These are phyloP conservation scores for Oscheius onirici DNA, from an alignment of 2,888 invertebrate species.

Conservation along the genomic window DNA sequence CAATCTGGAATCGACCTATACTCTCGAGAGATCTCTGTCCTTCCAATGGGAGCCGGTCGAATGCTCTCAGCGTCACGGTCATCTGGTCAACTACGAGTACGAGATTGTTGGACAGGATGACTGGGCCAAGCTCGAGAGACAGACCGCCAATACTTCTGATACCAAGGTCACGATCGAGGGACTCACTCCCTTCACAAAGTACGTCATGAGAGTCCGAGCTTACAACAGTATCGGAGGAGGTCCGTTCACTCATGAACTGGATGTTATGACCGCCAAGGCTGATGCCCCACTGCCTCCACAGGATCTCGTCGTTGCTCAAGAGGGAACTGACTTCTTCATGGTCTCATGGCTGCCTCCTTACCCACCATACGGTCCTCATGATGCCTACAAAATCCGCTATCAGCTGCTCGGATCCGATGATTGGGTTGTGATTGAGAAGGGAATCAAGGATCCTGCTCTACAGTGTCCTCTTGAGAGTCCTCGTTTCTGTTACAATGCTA, in stretches of 20 bases:
- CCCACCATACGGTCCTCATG: constrained; percentile 71
- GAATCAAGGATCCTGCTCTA: constrained; percentile 59
- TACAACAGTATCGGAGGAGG: constrained; percentile 71
- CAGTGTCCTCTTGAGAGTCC: constrained; percentile 66
- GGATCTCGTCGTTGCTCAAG: constrained; percentile 69
- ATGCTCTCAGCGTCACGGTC: constrained; percentile 71
- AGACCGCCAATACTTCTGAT: constrained; percentile 71
- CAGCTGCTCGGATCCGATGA: constrained; percentile 60
- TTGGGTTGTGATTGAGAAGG: constrained; percentile 65
- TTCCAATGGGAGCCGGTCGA: constrained; percentile 69
- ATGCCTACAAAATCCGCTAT: constrained; percentile 68
- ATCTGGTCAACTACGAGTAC: constrained; percentile 71
- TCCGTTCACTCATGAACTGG: constrained; percentile 71
- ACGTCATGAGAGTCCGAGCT: constrained; percentile 69
- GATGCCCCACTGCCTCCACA: constrained; percentile 71
- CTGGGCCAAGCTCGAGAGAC: constrained; percentile 71
- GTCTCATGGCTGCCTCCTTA: constrained; percentile 72
- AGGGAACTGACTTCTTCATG: constrained; percentile 70
- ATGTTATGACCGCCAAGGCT: constrained; percentile 70
- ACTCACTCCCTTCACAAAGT: constrained; percentile 71
- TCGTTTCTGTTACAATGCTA: constrained; percentile 70
- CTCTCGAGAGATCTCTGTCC: constrained; percentile 63
- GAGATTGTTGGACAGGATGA: constrained; percentile 71
- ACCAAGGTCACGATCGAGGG: constrained; percentile 68
- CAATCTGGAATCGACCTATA: constrained; percentile 68